Percentiles rank a stretch among this genome's conserved stretches.
Conservation (phyloP, 2,797 vertebrate species). For the Amniataba percoides region DNA sequence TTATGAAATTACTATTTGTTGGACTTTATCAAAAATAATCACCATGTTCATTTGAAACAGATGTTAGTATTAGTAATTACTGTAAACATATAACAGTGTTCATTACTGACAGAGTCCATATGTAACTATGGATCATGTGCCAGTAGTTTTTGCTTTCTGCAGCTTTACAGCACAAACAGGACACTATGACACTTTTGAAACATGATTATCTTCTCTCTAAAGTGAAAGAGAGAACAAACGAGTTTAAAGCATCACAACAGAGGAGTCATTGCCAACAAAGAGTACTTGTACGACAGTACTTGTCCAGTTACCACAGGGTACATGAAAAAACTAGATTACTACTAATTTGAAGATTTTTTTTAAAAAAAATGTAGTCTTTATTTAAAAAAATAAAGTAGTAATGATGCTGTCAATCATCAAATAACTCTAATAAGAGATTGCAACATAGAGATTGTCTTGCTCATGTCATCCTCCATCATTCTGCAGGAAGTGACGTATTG, state of each 20-base stretch:
- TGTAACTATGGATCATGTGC: slow-evolving; percentile 15
- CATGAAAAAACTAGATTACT: not conserved
- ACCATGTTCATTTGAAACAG: slow-evolving; percentile 19
- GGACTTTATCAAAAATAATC: not conserved
- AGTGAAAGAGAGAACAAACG: slow-evolving; percentile 1
- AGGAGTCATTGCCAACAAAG: not conserved
- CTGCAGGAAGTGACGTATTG: slow-evolving; percentile 90
- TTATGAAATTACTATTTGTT: slow-evolving; percentile 5
- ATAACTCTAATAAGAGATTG: not conserved
- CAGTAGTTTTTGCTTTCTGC: slow-evolving; percentile 10
- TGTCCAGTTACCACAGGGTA: not conserved
- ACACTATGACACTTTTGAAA: not conserved
- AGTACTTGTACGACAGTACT: not conserved
- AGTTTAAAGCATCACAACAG: not conserved
- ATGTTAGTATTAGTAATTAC: slow-evolving; percentile 33
- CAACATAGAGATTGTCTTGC: not conserved
- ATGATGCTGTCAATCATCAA: not conserved
- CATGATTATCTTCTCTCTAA: not conserved
- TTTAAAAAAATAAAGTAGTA: not conserved
- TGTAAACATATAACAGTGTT: slow-evolving; percentile 34
- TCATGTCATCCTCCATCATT: not conserved
- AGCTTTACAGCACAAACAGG: slow-evolving; percentile 14
- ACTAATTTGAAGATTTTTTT: no score
- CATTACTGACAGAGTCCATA: slow-evolving; percentile 28
- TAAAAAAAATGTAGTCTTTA: not conserved